Percentiles rank a stretch among this genome's conserved stretches.
These are phyloP conservation scores for Antheraea assamensis DNA, from an alignment of 2,888 invertebrate species.

Conservation along the genomic window DNA sequence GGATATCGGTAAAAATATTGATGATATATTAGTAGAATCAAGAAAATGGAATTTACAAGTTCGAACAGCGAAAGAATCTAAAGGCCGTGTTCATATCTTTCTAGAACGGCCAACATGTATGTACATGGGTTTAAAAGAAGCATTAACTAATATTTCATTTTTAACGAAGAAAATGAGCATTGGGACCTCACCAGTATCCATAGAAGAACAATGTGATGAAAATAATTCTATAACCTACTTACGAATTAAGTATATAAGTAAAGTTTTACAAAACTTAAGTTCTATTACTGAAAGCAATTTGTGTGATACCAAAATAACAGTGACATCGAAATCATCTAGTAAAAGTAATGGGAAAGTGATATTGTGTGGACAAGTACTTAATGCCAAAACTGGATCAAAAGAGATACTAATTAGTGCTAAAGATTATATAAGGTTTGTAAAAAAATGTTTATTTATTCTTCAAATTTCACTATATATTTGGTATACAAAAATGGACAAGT, in stretches of 20 bases:
- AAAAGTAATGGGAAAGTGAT: conserved; percentile 45
- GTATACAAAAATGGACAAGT: neutral
- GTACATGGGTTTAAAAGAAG: conserved; percentile 49
- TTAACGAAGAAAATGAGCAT: conserved; percentile 37
- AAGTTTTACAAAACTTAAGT: conserved; percentile 58
- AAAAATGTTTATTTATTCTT: conserved; percentile 28
- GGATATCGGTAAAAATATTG: conserved; percentile 52
- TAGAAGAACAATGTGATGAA: conserved; percentile 52
- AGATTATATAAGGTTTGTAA: conserved; percentile 76
- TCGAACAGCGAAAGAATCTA: conserved; percentile 57
- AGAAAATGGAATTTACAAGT: conserved; percentile 74
- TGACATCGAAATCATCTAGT: conserved; percentile 69
- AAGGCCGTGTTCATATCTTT: conserved; percentile 77
- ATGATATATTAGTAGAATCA: conserved; percentile 66
- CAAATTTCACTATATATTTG: too few relatives aligned
- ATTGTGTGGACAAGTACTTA: conserved; percentile 84
- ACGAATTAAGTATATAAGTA: conserved; percentile 55
- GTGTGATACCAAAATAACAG: conserved; percentile 37
- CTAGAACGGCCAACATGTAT: conserved; percentile 69
- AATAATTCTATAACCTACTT: conserved; percentile 54
- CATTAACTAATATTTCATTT: conserved; percentile 42
- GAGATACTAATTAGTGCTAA: conserved; percentile 70
- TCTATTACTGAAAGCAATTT: conserved; percentile 34
- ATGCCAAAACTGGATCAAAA: conserved; percentile 78
- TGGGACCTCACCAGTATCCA: conserved; percentile 32